Evolutionary conservation across 2,113 vertebrate species (phyloP).

Genomic region (Malurus cyaneus): DNA sequence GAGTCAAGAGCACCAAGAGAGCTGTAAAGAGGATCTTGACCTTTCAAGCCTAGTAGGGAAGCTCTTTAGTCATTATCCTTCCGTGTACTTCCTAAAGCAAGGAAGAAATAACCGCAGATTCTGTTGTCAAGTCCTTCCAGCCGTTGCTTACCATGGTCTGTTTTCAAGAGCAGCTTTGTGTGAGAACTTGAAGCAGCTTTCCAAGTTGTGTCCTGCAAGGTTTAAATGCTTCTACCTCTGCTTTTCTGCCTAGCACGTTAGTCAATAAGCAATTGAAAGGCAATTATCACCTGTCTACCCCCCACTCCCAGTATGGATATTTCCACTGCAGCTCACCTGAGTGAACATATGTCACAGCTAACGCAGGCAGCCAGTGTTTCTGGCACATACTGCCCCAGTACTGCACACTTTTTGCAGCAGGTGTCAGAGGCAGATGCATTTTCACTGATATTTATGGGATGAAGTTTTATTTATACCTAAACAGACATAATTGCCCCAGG

Average conservation of each 20-base stretch:
- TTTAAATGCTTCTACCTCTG: background rate
- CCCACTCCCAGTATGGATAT: background rate
- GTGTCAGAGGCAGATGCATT: background rate
- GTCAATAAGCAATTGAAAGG: conserved; percentile 51
- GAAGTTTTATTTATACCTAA: background rate
- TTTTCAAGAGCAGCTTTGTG: background rate
- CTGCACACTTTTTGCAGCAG: background rate
- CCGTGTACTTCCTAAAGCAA: background rate
- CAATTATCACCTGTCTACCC: conserved; percentile 64
- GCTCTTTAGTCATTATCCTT: background rate
- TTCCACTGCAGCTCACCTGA: background rate
- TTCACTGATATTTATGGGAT: background rate
- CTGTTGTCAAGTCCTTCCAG: background rate
- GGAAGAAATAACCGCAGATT: background rate
- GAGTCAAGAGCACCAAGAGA: background rate
- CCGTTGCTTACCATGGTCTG: background rate
- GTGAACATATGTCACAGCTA: background rate
- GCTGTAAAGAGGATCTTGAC: background rate
- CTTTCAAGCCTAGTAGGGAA: background rate
- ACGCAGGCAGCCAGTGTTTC: background rate
- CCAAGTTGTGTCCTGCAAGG: background rate
- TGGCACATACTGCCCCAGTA: background rate
- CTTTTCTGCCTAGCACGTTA: conserved; percentile 4
- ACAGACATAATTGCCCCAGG: background rate
- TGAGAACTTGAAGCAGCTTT: background rate